Percentiles rank a stretch among this genome's conserved stretches.
These are phyloP conservation scores for Drosophila fungiperda DNA, from an alignment of 2,888 invertebrate species.

Conservation along the genomic window DNA sequence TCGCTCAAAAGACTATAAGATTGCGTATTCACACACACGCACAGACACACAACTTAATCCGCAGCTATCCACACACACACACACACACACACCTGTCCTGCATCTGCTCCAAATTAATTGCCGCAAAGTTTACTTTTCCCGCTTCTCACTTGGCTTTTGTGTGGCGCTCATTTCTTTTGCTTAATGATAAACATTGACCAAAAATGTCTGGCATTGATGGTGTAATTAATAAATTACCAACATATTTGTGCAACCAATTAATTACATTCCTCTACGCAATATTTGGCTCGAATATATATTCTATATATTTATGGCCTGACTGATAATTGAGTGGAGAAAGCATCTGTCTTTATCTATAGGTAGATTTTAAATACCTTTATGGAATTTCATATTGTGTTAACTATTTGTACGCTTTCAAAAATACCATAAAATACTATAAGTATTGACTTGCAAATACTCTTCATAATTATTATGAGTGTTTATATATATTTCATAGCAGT, in stretches of 20 bases:
- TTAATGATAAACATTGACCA: slow-evolving; percentile 45
- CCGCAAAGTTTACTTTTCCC: slow-evolving; percentile 22
- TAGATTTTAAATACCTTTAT: background rate
- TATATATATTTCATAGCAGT: background rate
- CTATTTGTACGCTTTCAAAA: slow-evolving; percentile 1
- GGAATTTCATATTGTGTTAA: slow-evolving; percentile 7
- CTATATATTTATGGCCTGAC: slow-evolving; percentile 22
- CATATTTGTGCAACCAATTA: slow-evolving; percentile 71
- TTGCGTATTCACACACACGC: slow-evolving; percentile 4
- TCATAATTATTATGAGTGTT: background rate
- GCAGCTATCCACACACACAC: background rate
- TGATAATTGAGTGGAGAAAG: slow-evolving; percentile 10
- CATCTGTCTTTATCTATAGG: background rate
- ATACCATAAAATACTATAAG: background rate
- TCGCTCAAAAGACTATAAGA: slow-evolving; percentile 16
- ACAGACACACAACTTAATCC: slow-evolving; percentile 2
- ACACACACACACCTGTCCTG: slow-evolving; percentile 42
- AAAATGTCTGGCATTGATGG: slow-evolving; percentile 62
- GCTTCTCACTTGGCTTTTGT: slow-evolving; percentile 11
- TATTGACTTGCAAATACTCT: background rate
- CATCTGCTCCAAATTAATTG: slow-evolving; percentile 68
- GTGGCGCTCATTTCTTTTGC: slow-evolving; percentile 27
- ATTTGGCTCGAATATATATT: slow-evolving; percentile 16
- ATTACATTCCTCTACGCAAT: slow-evolving; percentile 53
- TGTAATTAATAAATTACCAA: slow-evolving; percentile 74